Base-by-base conservation (phyloP, 1,140 invertebrate species). In the Nasonia vitripennis region DNA sequence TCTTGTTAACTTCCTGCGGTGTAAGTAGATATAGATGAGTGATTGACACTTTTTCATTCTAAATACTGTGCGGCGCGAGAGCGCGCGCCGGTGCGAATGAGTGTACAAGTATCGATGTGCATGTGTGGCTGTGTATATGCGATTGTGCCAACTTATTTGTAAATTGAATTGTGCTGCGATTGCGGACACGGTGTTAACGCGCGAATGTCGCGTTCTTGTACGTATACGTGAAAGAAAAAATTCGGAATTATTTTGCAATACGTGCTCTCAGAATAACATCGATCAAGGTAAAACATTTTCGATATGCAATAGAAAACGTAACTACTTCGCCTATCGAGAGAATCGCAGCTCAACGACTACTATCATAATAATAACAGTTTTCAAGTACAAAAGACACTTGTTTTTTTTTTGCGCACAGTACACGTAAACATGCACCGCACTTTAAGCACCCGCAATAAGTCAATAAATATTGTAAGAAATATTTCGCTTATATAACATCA, bases 341-440 rank as follows among this genome's bases (percentile, higher is more conserved):
- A 80, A 80, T 74, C 70, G 68, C 45, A 80, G 67, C 34, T 80
- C 23, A 84, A 84, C 31, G 23, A 73, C 23, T 84, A 79, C 83
- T 23, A 79, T 78, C 7, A 62, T 68, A 73, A 23, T 78, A 17
- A 74, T 79, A 73, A 79, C 68, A 81, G 68, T 85, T 31, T 81
- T 67, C 70, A 85, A 86, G 74, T 86, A 86, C 74, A 86, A 86
- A 86, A 86, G 74, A 86, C 74, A 82, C 80, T 86, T 82, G 55
- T 82, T 86, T 68, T 23, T 2, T 45, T 9, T 45, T 37, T 37
- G 34, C 51, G 31, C 45, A 71, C 74, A 78, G 55, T 71, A 71
- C 73, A 14, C 23, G 27, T 11, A 20, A 62, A 81, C 12, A 12
- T 3, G 62, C 71, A 82, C 55, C 82, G 41, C 68, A 37, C 27